Evolutionary conservation across 1,140 invertebrate species (phyloP).

Genomic region (Drosophila murphyi): DNA sequence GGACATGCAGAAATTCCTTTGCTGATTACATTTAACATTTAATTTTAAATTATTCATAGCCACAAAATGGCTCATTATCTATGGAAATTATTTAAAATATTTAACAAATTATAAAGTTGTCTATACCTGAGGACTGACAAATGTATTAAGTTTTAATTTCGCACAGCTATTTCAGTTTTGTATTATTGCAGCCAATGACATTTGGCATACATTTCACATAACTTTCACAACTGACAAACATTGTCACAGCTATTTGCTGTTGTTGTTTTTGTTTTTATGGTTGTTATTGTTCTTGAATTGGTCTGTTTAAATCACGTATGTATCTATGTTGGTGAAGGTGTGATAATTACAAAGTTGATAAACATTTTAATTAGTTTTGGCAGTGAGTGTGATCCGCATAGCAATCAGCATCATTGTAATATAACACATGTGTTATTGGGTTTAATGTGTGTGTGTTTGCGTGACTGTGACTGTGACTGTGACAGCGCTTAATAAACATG

Average conservation of each 20-base stretch:
- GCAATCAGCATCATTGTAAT: slow-evolving; percentile 72
- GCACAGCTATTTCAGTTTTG: not conserved
- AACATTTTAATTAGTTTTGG: slow-evolving; percentile 80
- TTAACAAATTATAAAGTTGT: not conserved
- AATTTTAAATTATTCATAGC: not conserved
- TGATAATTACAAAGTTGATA: slow-evolving; percentile 76
- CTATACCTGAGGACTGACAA: not conserved
- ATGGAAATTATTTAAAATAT: not conserved
- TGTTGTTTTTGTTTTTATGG: not conserved
- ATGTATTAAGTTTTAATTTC: not conserved
- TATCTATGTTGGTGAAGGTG: slow-evolving; percentile 31
- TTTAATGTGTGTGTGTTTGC: slow-evolving; percentile 37
- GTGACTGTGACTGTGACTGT: slow-evolving; percentile 1
- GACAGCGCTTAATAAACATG: slow-evolving; percentile 42
- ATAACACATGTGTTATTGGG: slow-evolving; percentile 52
- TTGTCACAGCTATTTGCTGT: not conserved
- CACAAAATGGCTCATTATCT: not conserved
- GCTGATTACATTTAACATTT: not conserved
- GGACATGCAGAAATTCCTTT: too few species aligned
- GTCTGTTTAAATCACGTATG: slow-evolving; percentile 36
- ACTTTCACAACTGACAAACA: slow-evolving; percentile 7
- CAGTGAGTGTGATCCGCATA: slow-evolving; percentile 52
- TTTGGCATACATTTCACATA: slow-evolving; percentile 12
- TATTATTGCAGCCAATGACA: slow-evolving; percentile 3
- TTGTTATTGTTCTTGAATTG: not conserved